Evolutionary conservation across 2,888 invertebrate species (phyloP).

Genomic region (Drosophila vallismaia): DNA sequence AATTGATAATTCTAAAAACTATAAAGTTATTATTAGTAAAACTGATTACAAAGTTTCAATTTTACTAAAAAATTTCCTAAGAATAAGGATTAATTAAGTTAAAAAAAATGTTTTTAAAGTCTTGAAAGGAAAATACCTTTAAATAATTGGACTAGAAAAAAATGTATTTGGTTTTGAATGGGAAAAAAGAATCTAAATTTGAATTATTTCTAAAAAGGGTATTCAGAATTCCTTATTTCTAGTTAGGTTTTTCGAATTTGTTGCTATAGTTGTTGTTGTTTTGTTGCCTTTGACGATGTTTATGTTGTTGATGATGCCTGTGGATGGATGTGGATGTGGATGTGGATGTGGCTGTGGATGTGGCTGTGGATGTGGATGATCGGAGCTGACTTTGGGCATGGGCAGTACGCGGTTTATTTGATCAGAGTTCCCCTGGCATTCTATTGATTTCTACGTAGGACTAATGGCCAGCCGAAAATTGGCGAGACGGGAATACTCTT

Average conservation of each 20-base stretch:
- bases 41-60: too few species aligned
- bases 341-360: slow-evolving; percentile 29
- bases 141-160: too few species aligned
- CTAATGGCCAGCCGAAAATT: slow-evolving; percentile 41
- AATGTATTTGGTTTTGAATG: too few species aligned
- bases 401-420: slow-evolving; percentile 70
- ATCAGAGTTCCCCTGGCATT: slow-evolving; percentile 68
- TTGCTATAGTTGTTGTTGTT: not conserved
- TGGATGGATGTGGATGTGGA: slow-evolving; percentile 24
- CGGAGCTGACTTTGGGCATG: slow-evolving; percentile 39
- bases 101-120: too few species aligned
- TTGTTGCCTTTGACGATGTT: slow-evolving; percentile 16
- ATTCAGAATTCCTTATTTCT: not conserved
- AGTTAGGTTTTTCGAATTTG: not conserved
- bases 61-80: too few species aligned
- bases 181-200: not conserved
- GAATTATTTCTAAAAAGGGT: not conserved
- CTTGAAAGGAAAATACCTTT: too few species aligned
- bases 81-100: too few species aligned
- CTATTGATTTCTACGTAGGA: slow-evolving; percentile 65
- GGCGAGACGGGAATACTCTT: slow-evolving; percentile 34
- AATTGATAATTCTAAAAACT: too few species aligned
- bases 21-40: too few species aligned
- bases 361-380: slow-evolving; percentile 37
- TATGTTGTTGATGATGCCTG: slow-evolving; percentile 31